A percentile compares a stretch with the other conserved stretches of the same genome.
These are phyloP conservation scores for Leucoraja erinaceus DNA, from an alignment of 2,113 vertebrate genomes.

Conservation along the genomic window DNA sequence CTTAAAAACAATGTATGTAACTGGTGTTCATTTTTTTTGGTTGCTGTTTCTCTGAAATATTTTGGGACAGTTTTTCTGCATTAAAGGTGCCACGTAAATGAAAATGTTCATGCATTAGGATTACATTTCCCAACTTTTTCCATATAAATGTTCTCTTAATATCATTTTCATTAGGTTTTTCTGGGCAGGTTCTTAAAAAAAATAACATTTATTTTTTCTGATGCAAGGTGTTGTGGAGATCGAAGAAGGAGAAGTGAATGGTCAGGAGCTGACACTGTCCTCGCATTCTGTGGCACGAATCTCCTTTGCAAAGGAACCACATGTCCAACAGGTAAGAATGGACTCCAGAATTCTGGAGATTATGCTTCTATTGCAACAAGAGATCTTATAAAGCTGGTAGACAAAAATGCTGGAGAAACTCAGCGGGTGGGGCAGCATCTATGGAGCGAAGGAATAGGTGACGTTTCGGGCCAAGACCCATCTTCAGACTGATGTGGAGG, in stretches of 20 bases:
- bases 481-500: too few relatives aligned
- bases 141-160: background rate
- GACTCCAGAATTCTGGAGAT: background rate
- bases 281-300: slow-evolving; percentile 75
- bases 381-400: too few relatives aligned
- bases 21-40: background rate
- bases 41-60: too few relatives aligned
- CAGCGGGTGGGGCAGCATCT: too few relatives aligned
- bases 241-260: slow-evolving; percentile 83
- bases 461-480: too few relatives aligned
- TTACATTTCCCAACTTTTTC: too few relatives aligned
- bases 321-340: slow-evolving; percentile 76
- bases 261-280: slow-evolving; percentile 70
- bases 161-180: background rate
- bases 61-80: too few relatives aligned
- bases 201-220: background rate
- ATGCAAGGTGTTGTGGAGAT: slow-evolving; percentile 86
- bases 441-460: too few relatives aligned
- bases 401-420: too few relatives aligned
- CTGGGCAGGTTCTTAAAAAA: background rate
- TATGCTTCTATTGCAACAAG: background rate
- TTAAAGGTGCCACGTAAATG: too few relatives aligned
- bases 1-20: too few relatives aligned
- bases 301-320: slow-evolving; percentile 83
- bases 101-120: too few relatives aligned